phyloP scores from a whole-genome alignment of 2,797 vertebrate species.

The Uromys caudimaculatus region DNA sequence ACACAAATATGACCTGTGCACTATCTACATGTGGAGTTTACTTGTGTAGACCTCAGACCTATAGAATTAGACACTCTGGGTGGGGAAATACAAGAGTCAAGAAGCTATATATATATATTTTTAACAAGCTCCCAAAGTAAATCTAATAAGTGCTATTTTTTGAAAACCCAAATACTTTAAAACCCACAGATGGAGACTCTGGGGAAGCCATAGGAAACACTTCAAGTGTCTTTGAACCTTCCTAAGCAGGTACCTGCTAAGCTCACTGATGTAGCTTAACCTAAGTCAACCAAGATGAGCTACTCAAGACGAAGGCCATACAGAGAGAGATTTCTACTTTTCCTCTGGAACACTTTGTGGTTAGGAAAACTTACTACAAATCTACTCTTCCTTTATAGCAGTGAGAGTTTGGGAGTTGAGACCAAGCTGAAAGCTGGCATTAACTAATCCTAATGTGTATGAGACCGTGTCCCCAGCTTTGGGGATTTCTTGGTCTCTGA shows the following conservation, averaged over 20 bases:
- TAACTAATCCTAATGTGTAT: constrained; percentile 15
- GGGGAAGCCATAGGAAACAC: neutral
- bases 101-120: neutral
- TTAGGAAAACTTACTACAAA: constrained; percentile 51
- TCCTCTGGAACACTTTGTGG: constrained; percentile 27
- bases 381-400: neutral
- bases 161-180: neutral
- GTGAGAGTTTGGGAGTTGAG: constrained; percentile 19
- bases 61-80: neutral
- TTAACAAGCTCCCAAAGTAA: neutral
- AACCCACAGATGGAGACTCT: neutral
- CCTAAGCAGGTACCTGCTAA: neutral
- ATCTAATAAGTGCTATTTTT: neutral
- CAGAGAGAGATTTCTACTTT: neutral
- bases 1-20: neutral
- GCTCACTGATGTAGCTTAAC: neutral
- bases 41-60: neutral
- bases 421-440: neutral
- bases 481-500: constrained; percentile 49
- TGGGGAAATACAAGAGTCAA: neutral
- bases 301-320: neutral
- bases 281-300: neutral
- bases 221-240: neutral
- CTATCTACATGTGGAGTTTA: neutral
- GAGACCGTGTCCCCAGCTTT: neutral